Evolutionary conservation across 2,113 vertebrate genomes (phyloP).

Genomic region (Pangasianodon hypophthalmus): DNA sequence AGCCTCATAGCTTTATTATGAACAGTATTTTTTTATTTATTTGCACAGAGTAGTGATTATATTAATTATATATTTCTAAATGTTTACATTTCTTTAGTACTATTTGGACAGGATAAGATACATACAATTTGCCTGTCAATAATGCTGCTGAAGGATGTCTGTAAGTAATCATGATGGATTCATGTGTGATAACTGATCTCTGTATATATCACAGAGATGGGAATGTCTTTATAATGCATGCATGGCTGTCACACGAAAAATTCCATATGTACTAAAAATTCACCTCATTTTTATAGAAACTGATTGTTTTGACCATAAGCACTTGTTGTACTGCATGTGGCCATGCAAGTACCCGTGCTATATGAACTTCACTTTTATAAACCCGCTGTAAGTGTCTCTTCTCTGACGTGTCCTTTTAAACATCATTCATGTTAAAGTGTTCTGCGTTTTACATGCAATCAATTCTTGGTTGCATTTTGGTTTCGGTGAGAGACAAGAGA

Average conservation of each 20-base stretch:
- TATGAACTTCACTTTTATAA: no score
- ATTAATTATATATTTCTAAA: not conserved
- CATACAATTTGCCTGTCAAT: not conserved
- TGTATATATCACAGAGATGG: not conserved
- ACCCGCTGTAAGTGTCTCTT: no score
- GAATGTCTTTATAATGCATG: not conserved
- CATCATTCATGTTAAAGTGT: no score
- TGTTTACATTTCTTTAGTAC: not conserved
- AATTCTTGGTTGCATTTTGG: no score
- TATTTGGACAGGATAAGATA: not conserved
- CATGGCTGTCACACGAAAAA: not conserved
- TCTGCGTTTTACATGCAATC: no score
- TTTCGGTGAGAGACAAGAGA: no score
- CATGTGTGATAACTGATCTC: not conserved
- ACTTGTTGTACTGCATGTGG: no score
- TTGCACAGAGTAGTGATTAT: not conserved
- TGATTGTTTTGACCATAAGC: no score
- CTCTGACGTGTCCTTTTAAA: no score
- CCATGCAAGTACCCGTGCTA: no score
- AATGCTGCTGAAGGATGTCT: not conserved
- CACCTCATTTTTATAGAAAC: no score
- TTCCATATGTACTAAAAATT: not conserved
- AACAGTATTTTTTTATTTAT: not conserved
- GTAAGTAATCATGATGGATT: not conserved
- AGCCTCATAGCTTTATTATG: not conserved